A percentile compares a stretch with the other conserved stretches of the same genome.
phyloP scores from a whole-genome alignment of 64 coral and sea anemone species.

The Montipora cactus region DNA sequence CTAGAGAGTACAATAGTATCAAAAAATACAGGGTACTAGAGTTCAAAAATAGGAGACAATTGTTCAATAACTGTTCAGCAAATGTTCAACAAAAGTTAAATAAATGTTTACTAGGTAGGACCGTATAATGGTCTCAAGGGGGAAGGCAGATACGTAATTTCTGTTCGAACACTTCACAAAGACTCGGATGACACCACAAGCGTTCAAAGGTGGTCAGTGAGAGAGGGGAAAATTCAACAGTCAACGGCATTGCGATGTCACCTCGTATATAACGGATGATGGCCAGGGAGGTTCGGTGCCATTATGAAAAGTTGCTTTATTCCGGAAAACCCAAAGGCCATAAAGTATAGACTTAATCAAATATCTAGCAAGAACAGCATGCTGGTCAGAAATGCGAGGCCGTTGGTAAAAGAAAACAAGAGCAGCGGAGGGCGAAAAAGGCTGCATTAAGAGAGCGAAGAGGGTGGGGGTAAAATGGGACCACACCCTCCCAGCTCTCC shows the following conservation, averaged over 20 bases:
- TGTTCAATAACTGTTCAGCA: too few species aligned
- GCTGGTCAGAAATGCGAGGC: too few species aligned
- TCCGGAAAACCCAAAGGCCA: background rate
- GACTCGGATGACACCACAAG: background rate
- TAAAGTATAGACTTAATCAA: background rate
- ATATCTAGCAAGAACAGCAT: background rate
- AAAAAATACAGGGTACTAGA: too few species aligned
- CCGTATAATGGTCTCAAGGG: too few species aligned
- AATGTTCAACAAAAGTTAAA: too few species aligned
- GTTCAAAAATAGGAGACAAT: too few species aligned
- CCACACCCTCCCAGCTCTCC: background rate
- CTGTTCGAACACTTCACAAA: background rate
- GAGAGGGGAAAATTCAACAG: background rate
- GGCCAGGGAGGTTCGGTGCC: background rate
- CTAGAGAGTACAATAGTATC: too few species aligned
- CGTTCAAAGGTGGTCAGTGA: background rate
- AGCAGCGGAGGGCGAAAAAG: background rate
- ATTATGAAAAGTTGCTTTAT: conserved; percentile 28
- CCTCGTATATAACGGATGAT: background rate
- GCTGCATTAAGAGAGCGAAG: background rate
- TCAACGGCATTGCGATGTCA: background rate
- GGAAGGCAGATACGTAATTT: too few species aligned
- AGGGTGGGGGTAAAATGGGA: background rate
- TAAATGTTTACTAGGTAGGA: too few species aligned
- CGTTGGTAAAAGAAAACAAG: conserved; percentile 4